Base-by-base conservation (phyloP, 2,888 invertebrate genomes). In the Listrodromus nycthemerus region DNA sequence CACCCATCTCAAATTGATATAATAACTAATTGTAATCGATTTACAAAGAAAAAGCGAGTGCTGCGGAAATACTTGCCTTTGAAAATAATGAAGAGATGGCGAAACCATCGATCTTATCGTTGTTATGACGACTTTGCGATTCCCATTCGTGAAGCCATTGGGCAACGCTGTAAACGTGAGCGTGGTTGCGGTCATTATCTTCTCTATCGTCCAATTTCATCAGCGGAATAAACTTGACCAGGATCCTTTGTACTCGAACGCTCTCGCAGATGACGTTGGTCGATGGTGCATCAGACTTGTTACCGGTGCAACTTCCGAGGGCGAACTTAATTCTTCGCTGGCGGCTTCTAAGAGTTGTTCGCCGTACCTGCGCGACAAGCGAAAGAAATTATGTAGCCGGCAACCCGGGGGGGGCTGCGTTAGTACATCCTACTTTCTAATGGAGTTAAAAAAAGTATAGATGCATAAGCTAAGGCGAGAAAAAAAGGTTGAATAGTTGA, bases 91-190 rank as follows among this genome's bases (percentile, higher is more conserved):
- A 24, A 55, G 55, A 16, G 24, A 21, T 13, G 10, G 1, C 24
- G 10, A 55, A 8, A 10, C 50, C 50, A 19, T 21, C 24, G 21
- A 66, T 45, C 41, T 8, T 2, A 24, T 45, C 66, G 66, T 2
- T 13, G 19, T 66, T 41, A 33, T 5, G 37, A 75, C 10, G 27
- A 66, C 6, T 27, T 76, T 55, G n/a, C 19, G 52, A 66, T 50
- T 27, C 30, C 19, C 30, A 19, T 50, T 21, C 41, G 19, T 55
- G 10, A 19, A 45, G 55, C n/a, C 24, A 45, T 41, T 52, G 10
- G n/a, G 21, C 65, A 24, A 10, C 13, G 10, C 24, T 45, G n/a
- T 27, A 5, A 13, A 7, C 27, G 52, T 55, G 41, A 13, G 8
- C 5, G 37, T n/a, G 6, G n/a, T 27, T 33, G 5, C 37, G 16